Evolutionary conservation across 2,888 invertebrate species (phyloP).

Genomic region (Tenthredo mesomela): DNA sequence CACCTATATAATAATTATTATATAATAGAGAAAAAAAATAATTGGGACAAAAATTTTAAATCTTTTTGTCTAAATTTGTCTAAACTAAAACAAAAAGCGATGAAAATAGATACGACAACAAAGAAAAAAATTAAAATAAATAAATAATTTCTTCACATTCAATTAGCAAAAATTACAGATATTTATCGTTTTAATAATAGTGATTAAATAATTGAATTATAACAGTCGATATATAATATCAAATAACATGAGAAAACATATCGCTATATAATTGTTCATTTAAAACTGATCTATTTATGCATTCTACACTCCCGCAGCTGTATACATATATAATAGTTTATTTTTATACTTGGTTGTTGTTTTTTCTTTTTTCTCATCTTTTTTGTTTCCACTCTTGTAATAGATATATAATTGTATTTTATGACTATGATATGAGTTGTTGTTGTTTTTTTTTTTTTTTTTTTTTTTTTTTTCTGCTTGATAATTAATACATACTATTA

Average conservation of each 20-base stretch:
- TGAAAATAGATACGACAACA: not conserved
- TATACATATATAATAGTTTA: not conserved
- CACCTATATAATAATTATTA: no score
- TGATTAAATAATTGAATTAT: not conserved
- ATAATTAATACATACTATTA: not conserved
- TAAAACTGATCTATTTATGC: not conserved
- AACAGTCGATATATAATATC: not conserved
- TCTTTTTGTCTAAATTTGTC: not conserved
- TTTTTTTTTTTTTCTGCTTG: not conserved
- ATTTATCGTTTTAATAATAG: not conserved
- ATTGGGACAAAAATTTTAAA: not conserved
- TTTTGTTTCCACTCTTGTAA: not conserved
- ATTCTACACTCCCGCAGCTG: not conserved
- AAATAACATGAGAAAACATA: slow-evolving; percentile 14
- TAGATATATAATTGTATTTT: not conserved
- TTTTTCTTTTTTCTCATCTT: not conserved
- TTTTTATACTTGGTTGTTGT: not conserved
- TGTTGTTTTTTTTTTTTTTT: not conserved
- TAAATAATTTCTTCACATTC: not conserved
- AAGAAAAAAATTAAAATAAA: not conserved
- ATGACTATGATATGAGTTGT: not conserved
- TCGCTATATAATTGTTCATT: not conserved
- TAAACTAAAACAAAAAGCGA: not conserved
- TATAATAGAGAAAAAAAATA: not conserved
- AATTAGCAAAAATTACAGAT: not conserved